Evolutionary conservation across 2,888 invertebrate species (phyloP).

Genomic region (Andrena hattorfiana): DNA sequence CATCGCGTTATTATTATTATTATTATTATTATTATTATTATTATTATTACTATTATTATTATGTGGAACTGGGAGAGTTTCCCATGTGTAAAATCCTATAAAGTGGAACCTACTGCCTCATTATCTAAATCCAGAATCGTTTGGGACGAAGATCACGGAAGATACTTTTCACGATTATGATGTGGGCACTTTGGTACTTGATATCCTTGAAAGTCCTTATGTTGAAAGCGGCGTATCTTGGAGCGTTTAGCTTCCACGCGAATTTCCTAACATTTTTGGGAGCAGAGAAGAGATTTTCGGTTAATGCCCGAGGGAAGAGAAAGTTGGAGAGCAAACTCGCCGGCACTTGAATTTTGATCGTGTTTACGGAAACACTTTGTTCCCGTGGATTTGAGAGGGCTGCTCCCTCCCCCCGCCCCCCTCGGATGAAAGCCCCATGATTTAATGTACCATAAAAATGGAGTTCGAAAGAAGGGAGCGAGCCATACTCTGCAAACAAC

Average conservation of each 20-base stretch:
- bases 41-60: no score
- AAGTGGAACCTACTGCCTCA: no score
- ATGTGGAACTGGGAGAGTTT: no score
- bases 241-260: background rate
- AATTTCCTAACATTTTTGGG: constrained; percentile 25
- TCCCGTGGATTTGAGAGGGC: constrained; percentile 31
- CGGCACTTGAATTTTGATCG: constrained; percentile 45
- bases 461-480: constrained; percentile 24
- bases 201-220: constrained; percentile 2
- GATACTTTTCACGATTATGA: background rate
- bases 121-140: no score
- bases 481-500: constrained; percentile 6
- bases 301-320: constrained; percentile 30
- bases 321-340: constrained; percentile 45
- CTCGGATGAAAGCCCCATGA: constrained; percentile 13
- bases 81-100: no score
- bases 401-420: background rate
- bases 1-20: no score
- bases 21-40: no score
- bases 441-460: constrained; percentile 47
- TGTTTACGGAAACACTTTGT: constrained; percentile 45
- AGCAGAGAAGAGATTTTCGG: constrained; percentile 30
- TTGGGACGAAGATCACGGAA: no score
- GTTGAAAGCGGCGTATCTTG: background rate
- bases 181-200: background rate